Base-by-base conservation (phyloP, 2,113 vertebrate genomes). In the Rhegmatorhina hoffmannsi region DNA sequence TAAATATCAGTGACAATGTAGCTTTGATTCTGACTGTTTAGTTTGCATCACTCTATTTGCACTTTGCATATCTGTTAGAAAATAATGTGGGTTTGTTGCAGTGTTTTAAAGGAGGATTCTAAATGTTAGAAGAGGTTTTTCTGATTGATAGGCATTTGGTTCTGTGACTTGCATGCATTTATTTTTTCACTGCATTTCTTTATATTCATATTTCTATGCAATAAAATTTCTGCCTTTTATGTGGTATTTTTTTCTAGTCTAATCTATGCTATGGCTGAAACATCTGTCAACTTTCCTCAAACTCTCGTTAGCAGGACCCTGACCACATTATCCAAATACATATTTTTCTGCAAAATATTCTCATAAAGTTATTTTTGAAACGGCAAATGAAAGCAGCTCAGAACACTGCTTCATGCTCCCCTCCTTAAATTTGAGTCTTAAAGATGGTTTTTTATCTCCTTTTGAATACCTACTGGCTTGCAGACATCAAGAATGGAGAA, bases 241-340 rank as follows among this genome's bases (percentile, higher is more conserved):
- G 82, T 90, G 87, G 75, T 83, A 36, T 80, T 55, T 36, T 90
- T 92, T 96, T 85, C 70, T 63, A 75, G 67, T 91, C 55, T 75
- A 58, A 87, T 91, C 50, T 79, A 1, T 83, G 34, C 63, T 80
- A n/a, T 92, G 43, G 31, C 26, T 93, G 59, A 92, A 95, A 59
- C 21, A 77, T 82, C 55, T 85, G 59, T 53, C 73, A 92, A 4
- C 36, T 77, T 68, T 90, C 43, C 64, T 89, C 60, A 92, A 66
- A 77, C 2, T 1, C 75, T 83, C 82, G 50, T 75, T 89, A 79
- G 58, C 36, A 87, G 62, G 40, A 72, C 62, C 31, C 73, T 44
- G 26, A 82, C 81, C 13, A 0, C 80, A 75, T n/a, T 69, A 87
- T 13, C 81, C 62, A 66, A 64, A 63, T 46, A 55, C 87, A 34